Percentiles rank a stretch among this genome's conserved stretches.
phyloP scores from a whole-genome alignment of 2,888 invertebrate species.

The Chrysomela aeneicollis region DNA sequence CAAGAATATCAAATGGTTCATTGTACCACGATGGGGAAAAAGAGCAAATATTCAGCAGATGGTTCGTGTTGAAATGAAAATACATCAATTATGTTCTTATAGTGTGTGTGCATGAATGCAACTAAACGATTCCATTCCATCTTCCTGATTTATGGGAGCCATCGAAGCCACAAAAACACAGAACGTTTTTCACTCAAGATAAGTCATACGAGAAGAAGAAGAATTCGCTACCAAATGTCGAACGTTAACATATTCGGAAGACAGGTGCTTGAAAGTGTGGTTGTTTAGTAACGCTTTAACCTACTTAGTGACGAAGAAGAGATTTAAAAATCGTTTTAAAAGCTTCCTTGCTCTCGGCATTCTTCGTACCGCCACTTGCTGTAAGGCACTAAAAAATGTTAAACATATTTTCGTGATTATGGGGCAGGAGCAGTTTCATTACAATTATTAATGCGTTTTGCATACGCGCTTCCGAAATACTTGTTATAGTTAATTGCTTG shows the following conservation, averaged over 20 bases:
- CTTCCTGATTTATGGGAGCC: background rate
- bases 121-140: background rate
- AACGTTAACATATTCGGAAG: background rate
- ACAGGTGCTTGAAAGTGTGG: constrained; percentile 3
- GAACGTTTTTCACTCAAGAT: background rate
- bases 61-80: background rate
- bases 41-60: no score
- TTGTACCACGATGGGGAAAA: no score
- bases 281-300: constrained; percentile 1
- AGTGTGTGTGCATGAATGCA: background rate
- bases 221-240: constrained; percentile 5
- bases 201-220: background rate
- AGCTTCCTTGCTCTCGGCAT: background rate
- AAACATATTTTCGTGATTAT: background rate
- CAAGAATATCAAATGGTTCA: no score
- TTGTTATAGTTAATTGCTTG: constrained; percentile 15
- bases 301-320: background rate
- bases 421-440: background rate
- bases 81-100: background rate
- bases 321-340: background rate
- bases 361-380: background rate
- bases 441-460: background rate
- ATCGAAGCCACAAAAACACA: background rate
- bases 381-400: background rate
- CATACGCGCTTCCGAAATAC: background rate